Conservation (phyloP, 2,113 vertebrate genomes). For the Empidonax alnorum region DNA sequence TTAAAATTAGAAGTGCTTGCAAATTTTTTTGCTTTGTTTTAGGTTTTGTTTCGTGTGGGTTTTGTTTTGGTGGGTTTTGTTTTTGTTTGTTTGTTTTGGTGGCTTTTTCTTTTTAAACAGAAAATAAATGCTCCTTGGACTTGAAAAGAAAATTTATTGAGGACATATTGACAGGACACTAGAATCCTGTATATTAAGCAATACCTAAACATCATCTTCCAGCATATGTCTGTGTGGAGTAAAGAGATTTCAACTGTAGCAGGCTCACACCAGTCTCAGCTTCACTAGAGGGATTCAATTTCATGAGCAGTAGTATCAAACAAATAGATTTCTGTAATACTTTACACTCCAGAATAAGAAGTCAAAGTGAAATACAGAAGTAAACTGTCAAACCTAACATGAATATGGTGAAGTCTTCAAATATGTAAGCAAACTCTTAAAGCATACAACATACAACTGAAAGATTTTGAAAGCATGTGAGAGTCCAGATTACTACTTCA, state of each 20-base stretch:
- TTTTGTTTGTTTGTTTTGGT: too few species aligned
- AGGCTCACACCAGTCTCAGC: not conserved
- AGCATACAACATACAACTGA: not conserved
- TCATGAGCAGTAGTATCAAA: not conserved
- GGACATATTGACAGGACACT: not conserved
- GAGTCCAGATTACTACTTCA: not conserved
- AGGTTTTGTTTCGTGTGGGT: too few species aligned
- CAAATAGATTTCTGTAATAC: not conserved
- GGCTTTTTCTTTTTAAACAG: not conserved
- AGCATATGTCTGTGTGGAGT: rapidly evolving
- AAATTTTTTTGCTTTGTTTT: not conserved
- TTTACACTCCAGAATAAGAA: not conserved
- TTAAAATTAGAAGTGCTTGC: not conserved
- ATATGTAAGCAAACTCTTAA: not conserved
- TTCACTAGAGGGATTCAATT: not conserved
- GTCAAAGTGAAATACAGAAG: not conserved
- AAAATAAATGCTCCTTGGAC: not conserved
- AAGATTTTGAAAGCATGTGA: not conserved
- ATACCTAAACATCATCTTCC: not conserved
- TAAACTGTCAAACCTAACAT: not conserved
- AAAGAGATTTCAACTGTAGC: not conserved
- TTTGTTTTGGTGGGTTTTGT: too few species aligned
- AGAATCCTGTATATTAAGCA: not conserved
- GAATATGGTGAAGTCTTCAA: not conserved
- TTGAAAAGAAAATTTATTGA: not conserved